phyloP scores from a whole-genome alignment of 2,113 vertebrate genomes.

The Anoplopoma fimbria region DNA sequence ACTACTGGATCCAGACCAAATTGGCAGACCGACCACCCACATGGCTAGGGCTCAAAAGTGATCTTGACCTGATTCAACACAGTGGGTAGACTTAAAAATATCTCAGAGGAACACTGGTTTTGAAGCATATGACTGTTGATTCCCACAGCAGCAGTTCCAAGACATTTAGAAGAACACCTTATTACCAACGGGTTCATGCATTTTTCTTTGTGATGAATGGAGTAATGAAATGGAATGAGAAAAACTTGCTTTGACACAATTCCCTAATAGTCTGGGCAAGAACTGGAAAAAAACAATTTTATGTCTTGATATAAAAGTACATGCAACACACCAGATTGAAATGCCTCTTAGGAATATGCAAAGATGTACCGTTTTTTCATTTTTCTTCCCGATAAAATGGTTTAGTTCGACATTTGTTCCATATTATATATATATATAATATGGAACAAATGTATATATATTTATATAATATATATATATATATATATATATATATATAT shows the following conservation, averaged over 20 bases:
- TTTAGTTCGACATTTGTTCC: not conserved
- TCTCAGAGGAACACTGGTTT: slow-evolving; percentile 32
- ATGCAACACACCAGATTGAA: slow-evolving; percentile 30
- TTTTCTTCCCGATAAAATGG: slow-evolving; percentile 1
- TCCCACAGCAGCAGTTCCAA: slow-evolving; percentile 48
- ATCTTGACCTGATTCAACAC: not conserved
- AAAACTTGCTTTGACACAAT: slow-evolving; percentile 58
- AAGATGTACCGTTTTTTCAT: slow-evolving; percentile 28
- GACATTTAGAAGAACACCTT: slow-evolving; percentile 66
- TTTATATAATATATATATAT: not conserved
- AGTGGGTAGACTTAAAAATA: slow-evolving; percentile 5
- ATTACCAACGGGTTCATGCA: slow-evolving; percentile 64
- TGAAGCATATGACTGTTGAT: slow-evolving; percentile 36
- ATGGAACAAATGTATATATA: not conserved
- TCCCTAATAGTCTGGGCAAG: slow-evolving; percentile 45
- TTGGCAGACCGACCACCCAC: not conserved
- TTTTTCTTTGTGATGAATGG: slow-evolving; percentile 76
- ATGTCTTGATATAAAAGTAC: slow-evolving; percentile 43
- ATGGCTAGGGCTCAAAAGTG: not conserved
- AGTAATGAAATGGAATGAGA: slow-evolving; percentile 74
- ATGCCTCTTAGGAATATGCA: slow-evolving; percentile 40
- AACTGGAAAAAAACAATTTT: slow-evolving; percentile 53
- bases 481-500: not conserved
- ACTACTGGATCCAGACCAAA: not conserved
- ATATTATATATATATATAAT: not conserved